These are phyloP conservation scores for Campopleginae sp. DNA, from an alignment of 2,888 invertebrate genomes.

Conservation along the genomic window DNA sequence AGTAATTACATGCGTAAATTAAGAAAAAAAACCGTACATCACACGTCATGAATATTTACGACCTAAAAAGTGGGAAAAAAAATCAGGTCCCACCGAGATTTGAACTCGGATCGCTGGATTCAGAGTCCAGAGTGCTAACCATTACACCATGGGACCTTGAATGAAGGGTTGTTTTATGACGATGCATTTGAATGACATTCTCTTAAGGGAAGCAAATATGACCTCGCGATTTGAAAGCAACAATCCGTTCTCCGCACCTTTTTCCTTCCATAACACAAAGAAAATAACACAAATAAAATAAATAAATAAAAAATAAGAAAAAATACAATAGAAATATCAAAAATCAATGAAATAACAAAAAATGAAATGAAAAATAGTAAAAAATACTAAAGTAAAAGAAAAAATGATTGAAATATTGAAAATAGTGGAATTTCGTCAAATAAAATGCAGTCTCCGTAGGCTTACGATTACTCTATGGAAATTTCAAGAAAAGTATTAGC, in stretches of 20 bases:
- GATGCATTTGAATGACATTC: not conserved
- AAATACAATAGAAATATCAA: too few relatives aligned
- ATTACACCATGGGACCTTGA: slow-evolving; percentile 88
- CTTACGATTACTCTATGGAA: not conserved
- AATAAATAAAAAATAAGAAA: too few relatives aligned
- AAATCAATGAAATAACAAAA: too few relatives aligned
- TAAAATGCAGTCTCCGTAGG: not conserved
- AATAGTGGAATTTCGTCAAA: too few relatives aligned
- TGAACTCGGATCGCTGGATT: slow-evolving; percentile 93
- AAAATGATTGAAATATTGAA: too few relatives aligned
- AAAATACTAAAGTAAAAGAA: too few relatives aligned
- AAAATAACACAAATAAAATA: too few relatives aligned
- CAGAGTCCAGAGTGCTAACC: slow-evolving; percentile 93
- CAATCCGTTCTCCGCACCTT: not conserved
- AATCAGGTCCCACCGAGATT: slow-evolving; percentile 90
- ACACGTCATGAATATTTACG: too few relatives aligned
- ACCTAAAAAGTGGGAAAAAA: slow-evolving; percentile 32
- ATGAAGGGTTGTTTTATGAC: slow-evolving; percentile 48
- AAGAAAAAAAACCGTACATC: too few relatives aligned
- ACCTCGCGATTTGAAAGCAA: not conserved
- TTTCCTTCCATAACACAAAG: not conserved
- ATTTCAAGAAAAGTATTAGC: not conserved
- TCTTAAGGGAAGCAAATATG: slow-evolving; percentile 17
- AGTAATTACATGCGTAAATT: too few relatives aligned
- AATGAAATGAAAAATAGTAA: too few relatives aligned